Percentiles rank a stretch among this genome's conserved stretches.
These are phyloP conservation scores for Loriculus beryllinus DNA, from an alignment of 2,797 vertebrate species.

Conservation along the genomic window DNA sequence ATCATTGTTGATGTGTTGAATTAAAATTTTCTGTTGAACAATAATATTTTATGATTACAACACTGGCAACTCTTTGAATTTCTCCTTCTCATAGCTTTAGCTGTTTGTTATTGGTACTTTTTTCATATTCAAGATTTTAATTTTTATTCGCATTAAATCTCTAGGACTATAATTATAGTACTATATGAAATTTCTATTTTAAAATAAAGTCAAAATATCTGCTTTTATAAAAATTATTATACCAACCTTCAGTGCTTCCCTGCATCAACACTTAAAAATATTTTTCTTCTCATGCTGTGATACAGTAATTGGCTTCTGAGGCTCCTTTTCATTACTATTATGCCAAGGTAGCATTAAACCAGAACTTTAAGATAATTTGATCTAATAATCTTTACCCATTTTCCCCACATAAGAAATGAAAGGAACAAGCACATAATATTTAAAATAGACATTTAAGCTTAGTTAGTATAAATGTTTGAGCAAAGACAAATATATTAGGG, in stretches of 20 bases:
- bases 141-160: neutral
- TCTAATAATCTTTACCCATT: neutral
- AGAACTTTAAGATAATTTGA: neutral
- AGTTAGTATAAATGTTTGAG: neutral
- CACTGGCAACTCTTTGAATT: neutral
- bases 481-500: neutral
- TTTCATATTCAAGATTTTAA: neutral
- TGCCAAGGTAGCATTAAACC: neutral
- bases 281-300: neutral
- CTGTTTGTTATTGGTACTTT: neutral
- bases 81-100: neutral
- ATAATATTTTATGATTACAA: neutral
- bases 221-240: neutral
- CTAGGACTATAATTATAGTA: neutral
- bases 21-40: neutral
- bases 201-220: neutral
- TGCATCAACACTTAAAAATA: neutral
- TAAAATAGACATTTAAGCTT: neutral
- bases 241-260: neutral
- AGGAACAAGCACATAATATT: neutral
- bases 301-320: neutral
- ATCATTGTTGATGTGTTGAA: neutral
- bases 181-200: neutral
- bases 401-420: neutral
- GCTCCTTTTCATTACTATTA: neutral